Evolutionary conservation across 2,888 invertebrate species (phyloP).

Genomic region (Chrysina gloriosa): DNA sequence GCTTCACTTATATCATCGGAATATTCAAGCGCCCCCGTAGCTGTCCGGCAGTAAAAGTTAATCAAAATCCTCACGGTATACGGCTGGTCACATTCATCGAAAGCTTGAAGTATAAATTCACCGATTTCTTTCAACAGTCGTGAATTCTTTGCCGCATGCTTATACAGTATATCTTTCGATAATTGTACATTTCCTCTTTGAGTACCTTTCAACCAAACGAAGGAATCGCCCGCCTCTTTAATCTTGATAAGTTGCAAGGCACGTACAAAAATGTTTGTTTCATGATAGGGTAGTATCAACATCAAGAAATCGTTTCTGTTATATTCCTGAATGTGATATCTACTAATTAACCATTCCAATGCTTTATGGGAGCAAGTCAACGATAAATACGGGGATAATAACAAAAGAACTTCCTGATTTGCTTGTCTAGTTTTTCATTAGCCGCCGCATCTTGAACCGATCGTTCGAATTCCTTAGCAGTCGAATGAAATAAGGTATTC

Average conservation of each 20-base stretch:
- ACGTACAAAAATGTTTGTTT: slow-evolving; percentile 87
- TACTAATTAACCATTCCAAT: slow-evolving; percentile 93
- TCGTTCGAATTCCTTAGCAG: slow-evolving; percentile 84
- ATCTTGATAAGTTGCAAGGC: slow-evolving; percentile 82
- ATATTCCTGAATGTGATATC: slow-evolving; percentile 89
- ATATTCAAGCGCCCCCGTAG: slow-evolving; percentile 77
- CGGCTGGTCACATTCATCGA: slow-evolving; percentile 72
- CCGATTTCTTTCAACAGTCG: slow-evolving; percentile 75
- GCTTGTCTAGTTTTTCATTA: slow-evolving; percentile 80
- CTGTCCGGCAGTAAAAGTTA: slow-evolving; percentile 83
- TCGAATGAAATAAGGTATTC: slow-evolving; percentile 79
- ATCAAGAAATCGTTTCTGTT: slow-evolving; percentile 85
- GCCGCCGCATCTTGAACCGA: slow-evolving; percentile 79
- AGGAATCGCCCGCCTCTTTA: slow-evolving; percentile 70
- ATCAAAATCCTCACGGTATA: slow-evolving; percentile 76
- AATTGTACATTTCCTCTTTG: slow-evolving; percentile 82
- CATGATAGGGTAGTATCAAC: slow-evolving; percentile 91
- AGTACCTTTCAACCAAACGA: slow-evolving; percentile 81
- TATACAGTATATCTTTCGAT: slow-evolving; percentile 77
- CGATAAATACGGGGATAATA: slow-evolving; percentile 89
- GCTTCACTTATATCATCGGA: slow-evolving; percentile 67
- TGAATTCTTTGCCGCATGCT: slow-evolving; percentile 75
- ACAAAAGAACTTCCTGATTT: slow-evolving; percentile 83
- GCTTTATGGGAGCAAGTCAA: slow-evolving; percentile 88
- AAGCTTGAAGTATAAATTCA: slow-evolving; percentile 68